phyloP scores from a whole-genome alignment of 2,797 vertebrate species.

The Gila robusta region DNA sequence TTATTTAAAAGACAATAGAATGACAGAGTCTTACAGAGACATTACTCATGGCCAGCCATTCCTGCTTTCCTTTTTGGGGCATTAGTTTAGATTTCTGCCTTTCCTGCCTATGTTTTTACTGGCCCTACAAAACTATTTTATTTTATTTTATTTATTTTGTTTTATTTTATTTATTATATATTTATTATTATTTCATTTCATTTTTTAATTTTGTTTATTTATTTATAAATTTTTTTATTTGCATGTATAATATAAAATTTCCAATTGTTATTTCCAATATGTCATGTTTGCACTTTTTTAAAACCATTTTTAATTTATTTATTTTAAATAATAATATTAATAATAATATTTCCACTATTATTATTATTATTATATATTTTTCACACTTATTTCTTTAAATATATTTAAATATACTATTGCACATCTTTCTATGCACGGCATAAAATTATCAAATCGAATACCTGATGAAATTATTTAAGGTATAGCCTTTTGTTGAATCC shows the following conservation, averaged over 20 bases:
- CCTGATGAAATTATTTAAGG: not conserved
- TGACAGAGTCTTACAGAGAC: not conserved
- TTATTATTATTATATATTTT: not conserved
- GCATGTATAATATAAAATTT: not conserved
- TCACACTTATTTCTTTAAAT: not conserved
- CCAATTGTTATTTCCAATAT: no score
- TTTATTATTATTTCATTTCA: not conserved
- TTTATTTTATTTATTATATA: not conserved
- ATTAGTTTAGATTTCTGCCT: not conserved
- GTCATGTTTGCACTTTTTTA: not conserved
- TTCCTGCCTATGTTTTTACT: not conserved
- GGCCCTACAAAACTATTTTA: not conserved
- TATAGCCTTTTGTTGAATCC: not conserved
- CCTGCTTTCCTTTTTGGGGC: not conserved
- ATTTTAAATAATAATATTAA: not conserved
- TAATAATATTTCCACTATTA: not conserved
- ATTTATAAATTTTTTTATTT: not conserved
- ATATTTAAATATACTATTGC: not conserved
- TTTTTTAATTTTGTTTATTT: no score
- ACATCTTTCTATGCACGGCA: not conserved
- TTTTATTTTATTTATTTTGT: not conserved
- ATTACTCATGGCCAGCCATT: not conserved
- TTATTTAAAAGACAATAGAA: constrained; percentile 36
- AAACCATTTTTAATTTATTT: no score
- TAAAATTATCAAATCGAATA: not conserved